Evolutionary conservation across 2,888 invertebrate genomes (phyloP), one percentile per base, ranked within the genome.

Genomic region (Dione juno): DNA sequence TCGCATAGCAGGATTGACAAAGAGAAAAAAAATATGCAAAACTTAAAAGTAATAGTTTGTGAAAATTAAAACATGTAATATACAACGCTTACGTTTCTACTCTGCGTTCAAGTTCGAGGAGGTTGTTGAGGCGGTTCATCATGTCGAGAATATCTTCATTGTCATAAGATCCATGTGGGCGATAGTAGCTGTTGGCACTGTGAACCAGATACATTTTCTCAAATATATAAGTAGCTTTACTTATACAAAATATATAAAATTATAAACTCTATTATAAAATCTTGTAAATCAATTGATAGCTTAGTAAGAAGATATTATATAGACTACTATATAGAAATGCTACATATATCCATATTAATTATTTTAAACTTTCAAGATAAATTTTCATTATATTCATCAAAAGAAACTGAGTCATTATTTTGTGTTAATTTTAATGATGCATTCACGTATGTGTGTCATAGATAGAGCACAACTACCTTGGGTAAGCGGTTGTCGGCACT

Each of bases 61-160:
- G 14, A 45, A 45, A 45, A 16, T 16, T 2, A 9, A n/a, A 45
- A 16, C 3, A 45, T 2, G 0, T 48, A n/a, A 28, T n/a, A 43
- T 43, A 61, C 3, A 10, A 45, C 37, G 54, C 79, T 94, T 88
- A 97, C 97, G 95, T 96, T 88, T 96, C 96, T 87, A 96, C 94
- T 86, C 96, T 96, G 82, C 95, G 95, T 82, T 96, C 96, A 77
- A 96, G 95, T 81, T 96, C 94, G 75, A 97, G 94, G 78, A 96
- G 95, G 88, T 96, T 96, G 77, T 96, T 95, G 81, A 97, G 94
- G 82, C 96, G 95, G 79, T 95, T 95, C 82, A 97, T 92, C 88
- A 97, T 94, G 79, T 96, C 96, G 90, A 96, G 88, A 74, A 97
- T 94, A 72, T 96, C 96, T 86, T 97, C 96, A 0, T 97, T 96